Percentiles rank a stretch among this genome's conserved stretches.
Conservation (phyloP, 2,113 vertebrate species). For the Sminthopsis crassicaudata region DNA sequence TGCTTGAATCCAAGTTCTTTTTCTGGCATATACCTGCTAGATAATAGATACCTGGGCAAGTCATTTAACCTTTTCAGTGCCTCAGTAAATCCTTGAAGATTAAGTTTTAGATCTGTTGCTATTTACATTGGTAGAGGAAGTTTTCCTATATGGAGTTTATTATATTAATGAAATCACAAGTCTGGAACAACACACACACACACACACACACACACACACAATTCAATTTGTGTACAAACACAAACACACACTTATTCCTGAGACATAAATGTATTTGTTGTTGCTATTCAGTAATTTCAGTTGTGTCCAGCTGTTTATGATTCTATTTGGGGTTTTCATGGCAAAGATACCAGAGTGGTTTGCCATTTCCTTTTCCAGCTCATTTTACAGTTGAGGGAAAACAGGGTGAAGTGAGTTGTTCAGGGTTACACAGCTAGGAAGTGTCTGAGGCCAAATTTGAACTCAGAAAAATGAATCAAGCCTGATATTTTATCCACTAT, state of each 20-base stretch:
- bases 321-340: no score
- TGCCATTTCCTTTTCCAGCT: no score
- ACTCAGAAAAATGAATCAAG: no score
- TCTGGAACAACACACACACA: not conserved
- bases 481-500: no score
- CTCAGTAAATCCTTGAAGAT: not conserved
- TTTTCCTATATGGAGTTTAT: not conserved
- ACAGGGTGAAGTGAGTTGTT: no score
- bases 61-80: not conserved
- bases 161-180: not conserved
- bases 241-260: not conserved
- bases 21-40: not conserved
- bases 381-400: no score
- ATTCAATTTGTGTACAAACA: not conserved
- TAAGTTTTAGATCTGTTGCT: not conserved
- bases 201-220: not conserved
- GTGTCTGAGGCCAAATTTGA: no score
- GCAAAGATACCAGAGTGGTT: no score
- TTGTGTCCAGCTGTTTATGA: no score
- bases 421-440: no score
- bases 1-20: not conserved
- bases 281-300: no score
- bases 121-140: not conserved
- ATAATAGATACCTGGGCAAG: not conserved
- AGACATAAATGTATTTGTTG: no score